Evolutionary conservation across 2,888 invertebrate genomes (phyloP).

Genomic region (Phasia obesa): DNA sequence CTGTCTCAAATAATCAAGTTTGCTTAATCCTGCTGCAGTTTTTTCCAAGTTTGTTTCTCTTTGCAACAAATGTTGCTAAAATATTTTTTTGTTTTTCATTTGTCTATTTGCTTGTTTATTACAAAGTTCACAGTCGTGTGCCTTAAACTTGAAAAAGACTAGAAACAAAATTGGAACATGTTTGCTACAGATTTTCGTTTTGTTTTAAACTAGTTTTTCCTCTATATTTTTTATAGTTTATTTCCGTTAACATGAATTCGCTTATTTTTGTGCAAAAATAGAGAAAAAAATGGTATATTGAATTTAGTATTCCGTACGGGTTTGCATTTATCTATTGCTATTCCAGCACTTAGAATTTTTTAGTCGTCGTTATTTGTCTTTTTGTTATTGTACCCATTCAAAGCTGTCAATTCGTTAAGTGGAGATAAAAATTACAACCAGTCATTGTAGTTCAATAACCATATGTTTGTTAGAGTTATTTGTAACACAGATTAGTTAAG

Average conservation of each 20-base stretch:
- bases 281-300: constrained; percentile 23
- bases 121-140: constrained; percentile 66
- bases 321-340: constrained; percentile 46
- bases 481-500: constrained; percentile 43
- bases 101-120: constrained; percentile 16
- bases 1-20: constrained; percentile 34
- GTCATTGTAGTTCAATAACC: constrained; percentile 61
- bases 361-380: not conserved
- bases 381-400: constrained; percentile 12
- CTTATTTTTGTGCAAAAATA: not conserved
- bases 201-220: constrained; percentile 24
- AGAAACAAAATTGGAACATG: constrained; percentile 51
- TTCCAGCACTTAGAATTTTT: constrained; percentile 36
- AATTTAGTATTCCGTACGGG: constrained; percentile 66
- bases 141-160: constrained; percentile 66
- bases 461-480: constrained; percentile 56
- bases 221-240: constrained; percentile 25
- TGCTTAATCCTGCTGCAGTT: constrained; percentile 42
- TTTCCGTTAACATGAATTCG: constrained; percentile 47
- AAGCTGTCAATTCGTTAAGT: constrained; percentile 65
- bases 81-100: constrained; percentile 17
- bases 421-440: constrained; percentile 59
- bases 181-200: constrained; percentile 37
- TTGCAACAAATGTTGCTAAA: constrained; percentile 55
- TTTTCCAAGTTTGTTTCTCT: constrained; percentile 34